Conservation (phyloP, 2,797 vertebrate species). For the Sciaenops ocellatus region DNA sequence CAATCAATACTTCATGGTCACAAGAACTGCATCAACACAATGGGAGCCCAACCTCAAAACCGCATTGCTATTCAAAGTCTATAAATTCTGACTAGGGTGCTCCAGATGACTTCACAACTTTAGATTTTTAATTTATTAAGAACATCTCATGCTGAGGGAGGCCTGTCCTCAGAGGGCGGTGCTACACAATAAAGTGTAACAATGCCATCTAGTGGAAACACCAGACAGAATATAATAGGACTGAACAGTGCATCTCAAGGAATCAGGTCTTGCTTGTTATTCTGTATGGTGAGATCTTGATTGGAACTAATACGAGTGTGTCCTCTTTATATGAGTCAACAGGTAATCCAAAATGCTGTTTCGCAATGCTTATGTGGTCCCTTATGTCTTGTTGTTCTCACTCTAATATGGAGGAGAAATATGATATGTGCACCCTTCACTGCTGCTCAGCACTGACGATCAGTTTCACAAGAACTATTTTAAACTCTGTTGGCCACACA, state of each 20-base stretch:
- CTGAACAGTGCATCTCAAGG: neutral
- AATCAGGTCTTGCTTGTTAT: neutral
- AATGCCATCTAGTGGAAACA: conserved; percentile 80
- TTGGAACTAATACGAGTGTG: neutral
- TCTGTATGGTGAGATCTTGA: neutral
- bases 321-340: conserved; percentile 16
- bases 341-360: conserved; percentile 11
- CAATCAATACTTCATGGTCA: conserved; percentile 67
- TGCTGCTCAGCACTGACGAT: conserved; percentile 64
- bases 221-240: neutral
- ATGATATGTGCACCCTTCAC: conserved; percentile 56
- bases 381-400: conserved; percentile 48
- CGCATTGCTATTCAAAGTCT: conserved; percentile 33
- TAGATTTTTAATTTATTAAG: conserved; percentile 43
- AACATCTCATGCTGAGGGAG: conserved; percentile 28
- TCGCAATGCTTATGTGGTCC: conserved; percentile 23
- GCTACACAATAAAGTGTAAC: conserved; percentile 65
- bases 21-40: conserved; percentile 57
- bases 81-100: conserved; percentile 55
- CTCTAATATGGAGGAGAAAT: conserved; percentile 58
- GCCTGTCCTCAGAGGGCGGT: conserved; percentile 30
- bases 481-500: conserved; percentile 59
- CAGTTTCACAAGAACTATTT: conserved; percentile 77
- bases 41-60: conserved; percentile 39
- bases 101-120: conserved; percentile 50